Base-by-base conservation (phyloP, 1,140 invertebrate genomes). In the Heliconius melpomene region DNA sequence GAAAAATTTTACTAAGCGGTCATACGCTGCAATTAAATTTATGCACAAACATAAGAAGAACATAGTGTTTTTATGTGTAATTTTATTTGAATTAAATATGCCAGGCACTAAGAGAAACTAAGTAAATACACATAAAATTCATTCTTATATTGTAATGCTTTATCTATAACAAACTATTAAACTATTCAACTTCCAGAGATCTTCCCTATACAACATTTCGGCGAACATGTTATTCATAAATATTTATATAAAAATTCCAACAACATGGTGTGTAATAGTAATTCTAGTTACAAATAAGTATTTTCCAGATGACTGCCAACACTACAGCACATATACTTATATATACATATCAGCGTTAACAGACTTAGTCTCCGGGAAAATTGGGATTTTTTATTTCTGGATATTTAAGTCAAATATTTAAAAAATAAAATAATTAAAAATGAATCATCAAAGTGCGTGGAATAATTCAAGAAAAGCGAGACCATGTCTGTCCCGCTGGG, bases 141-240 rank as follows among this genome's bases (percentile, higher is more conserved):
- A 5, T 66, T 26, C 9, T 66, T 66, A 29, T 29, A 66, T 66
- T 16, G 3, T 66, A 66, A 66, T 66, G 23, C 11, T 66, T 29
- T 26, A 66, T 66, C 57, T 23, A 13, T 66, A 66, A 29, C 9
- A 23, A 13, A 66, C 57, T 9, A 60, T n/a, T 16, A 60, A 20
- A 60, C 11, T 9, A 11, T 23, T 60, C 2, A 60, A 60, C n/a
- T 9, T 23, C 54, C 9, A 60, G 20, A 60, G 20, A 60, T 60
- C n/a, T 60, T 60, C n/a, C 54, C 54, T 23, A n/a, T 23, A n/a
- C n/a, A 60, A 60, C 7, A 60, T 60, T 60, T 60, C 54, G 8
- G 54, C n/a, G 54, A 60, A 60, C 54, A 23, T 60, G 54, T 66
- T 66, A 66, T 66, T 66, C 29, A 66, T 29, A 66, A 66, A 66